These are phyloP conservation scores for Flabesymbios commensalis DNA, from an alignment of 2,888 invertebrate species.

Conservation along the genomic window DNA sequence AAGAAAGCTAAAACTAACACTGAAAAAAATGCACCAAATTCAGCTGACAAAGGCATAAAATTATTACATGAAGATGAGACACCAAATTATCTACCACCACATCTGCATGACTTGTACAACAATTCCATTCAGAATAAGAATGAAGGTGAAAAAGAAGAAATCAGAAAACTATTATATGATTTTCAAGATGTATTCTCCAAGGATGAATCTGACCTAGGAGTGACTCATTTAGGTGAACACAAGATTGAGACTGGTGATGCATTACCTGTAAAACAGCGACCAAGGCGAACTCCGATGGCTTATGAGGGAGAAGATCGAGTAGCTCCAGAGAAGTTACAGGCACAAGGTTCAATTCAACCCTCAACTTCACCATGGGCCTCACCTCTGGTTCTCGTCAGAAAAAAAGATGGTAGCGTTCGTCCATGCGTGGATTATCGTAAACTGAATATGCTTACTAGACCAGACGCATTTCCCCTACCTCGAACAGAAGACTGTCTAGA, in stretches of 20 bases:
- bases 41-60: too few relatives aligned
- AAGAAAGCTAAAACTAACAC: too few relatives aligned
- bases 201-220: too few relatives aligned
- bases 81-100: too few relatives aligned
- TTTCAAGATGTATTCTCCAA: not conserved
- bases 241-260: not conserved
- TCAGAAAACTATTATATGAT: not conserved
- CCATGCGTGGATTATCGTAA: not conserved
- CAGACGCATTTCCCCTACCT: not conserved
- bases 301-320: not conserved
- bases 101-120: too few relatives aligned
- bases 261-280: not conserved
- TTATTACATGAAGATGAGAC: too few relatives aligned
- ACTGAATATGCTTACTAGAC: not conserved
- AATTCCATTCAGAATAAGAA: not conserved
- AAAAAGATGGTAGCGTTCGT: not conserved
- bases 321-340: not conserved
- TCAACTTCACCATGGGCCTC: slow-evolving; percentile 2
- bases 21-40: too few relatives aligned
- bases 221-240: not conserved
- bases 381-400: not conserved
- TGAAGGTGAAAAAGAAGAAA: not conserved
- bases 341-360: not conserved
- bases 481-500: not conserved
- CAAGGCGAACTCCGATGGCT: not conserved